Conservation (phyloP, 2,113 vertebrate species). For the Gavia stellata region DNA sequence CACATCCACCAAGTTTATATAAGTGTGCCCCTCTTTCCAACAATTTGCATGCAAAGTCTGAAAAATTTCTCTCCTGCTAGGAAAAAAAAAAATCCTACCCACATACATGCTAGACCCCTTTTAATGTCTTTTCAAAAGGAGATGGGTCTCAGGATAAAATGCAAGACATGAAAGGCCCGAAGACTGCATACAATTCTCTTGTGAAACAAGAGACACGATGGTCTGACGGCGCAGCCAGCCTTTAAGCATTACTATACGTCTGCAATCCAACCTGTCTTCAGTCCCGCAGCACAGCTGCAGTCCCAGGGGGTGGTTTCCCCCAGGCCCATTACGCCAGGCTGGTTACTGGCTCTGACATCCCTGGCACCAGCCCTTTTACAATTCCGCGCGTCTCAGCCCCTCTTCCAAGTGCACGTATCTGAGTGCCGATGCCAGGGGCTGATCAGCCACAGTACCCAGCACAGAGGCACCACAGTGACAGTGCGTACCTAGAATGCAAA, state of each 20-base stretch:
- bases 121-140: background rate
- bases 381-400: rapidly evolving
- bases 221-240: background rate
- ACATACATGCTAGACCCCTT: background rate
- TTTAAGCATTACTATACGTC: background rate
- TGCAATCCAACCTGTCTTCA: background rate
- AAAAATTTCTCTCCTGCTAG: background rate
- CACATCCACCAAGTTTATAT: background rate
- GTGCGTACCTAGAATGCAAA: background rate
- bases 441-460: background rate
- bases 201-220: background rate
- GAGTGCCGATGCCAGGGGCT: rapidly evolving
- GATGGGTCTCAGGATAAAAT: background rate
- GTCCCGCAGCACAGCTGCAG: background rate
- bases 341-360: background rate
- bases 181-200: background rate
- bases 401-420: rapidly evolving
- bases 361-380: background rate
- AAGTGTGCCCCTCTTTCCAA: background rate
- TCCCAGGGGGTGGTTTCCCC: background rate
- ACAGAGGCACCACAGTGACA: rapidly evolving
- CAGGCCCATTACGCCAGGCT: background rate
- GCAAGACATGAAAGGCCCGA: background rate
- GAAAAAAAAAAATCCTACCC: background rate
- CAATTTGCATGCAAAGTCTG: background rate